Conservation (phyloP, 2,888 invertebrate species). For the Philaethria dido region DNA sequence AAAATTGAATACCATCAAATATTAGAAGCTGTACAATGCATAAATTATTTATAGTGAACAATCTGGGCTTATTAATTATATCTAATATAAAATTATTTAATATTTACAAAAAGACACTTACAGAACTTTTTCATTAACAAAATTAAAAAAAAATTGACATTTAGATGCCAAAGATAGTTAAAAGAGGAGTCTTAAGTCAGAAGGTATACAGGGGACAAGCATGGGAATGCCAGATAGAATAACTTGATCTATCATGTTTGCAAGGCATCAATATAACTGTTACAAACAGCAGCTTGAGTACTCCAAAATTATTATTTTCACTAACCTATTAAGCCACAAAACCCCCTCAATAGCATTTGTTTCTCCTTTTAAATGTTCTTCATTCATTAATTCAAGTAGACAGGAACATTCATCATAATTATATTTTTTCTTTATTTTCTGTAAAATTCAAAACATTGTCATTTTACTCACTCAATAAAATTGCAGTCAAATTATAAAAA, state of each 20-base stretch:
- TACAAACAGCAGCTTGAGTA: background rate
- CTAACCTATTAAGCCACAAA: conserved; percentile 89
- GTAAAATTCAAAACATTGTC: conserved; percentile 48
- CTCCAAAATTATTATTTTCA: background rate
- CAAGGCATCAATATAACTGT: background rate
- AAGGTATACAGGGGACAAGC: no score
- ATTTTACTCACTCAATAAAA: background rate
- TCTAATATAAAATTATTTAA: background rate
- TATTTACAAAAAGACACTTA: background rate
- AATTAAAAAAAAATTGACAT: no score
- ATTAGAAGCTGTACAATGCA: no score
- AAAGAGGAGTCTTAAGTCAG: no score
- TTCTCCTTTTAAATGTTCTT: conserved; percentile 82
- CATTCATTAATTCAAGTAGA: conserved; percentile 87
- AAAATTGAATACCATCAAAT: conserved; percentile 45
- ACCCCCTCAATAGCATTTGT: conserved; percentile 85
- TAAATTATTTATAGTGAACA: no score
- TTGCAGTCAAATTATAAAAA: background rate
- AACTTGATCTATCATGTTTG: no score
- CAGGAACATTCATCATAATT: conserved; percentile 81
- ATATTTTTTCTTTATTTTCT: conserved; percentile 86
- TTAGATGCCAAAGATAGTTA: no score
- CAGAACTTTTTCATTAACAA: no score
- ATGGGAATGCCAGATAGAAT: no score
- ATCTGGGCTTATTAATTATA: background rate